These are phyloP conservation scores for Antheraea pernyi DNA, from an alignment of 1,140 invertebrate genomes.

Conservation along the genomic window DNA sequence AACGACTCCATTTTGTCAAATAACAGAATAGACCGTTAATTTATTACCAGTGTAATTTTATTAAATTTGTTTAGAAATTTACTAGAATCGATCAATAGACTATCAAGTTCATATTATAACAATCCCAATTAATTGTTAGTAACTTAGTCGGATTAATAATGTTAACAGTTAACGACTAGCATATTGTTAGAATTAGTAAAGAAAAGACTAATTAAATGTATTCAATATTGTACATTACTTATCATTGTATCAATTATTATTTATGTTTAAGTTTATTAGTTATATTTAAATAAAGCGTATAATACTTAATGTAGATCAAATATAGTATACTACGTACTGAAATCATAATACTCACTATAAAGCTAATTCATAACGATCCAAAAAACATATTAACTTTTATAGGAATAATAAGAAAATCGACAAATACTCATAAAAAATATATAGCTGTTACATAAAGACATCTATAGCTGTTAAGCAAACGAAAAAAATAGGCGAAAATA, in stretches of 20 bases:
- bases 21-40: no score
- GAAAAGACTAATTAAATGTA: slow-evolving; percentile 16
- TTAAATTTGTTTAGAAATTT: no score
- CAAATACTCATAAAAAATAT: background rate
- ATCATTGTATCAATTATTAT: background rate
- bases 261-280: no score
- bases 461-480: slow-evolving; percentile 32
- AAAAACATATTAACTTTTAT: background rate
- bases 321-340: background rate
- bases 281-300: no score
- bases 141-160: slow-evolving; percentile 4
- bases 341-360: background rate
- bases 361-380: background rate
- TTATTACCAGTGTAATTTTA: no score
- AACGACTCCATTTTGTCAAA: no score
- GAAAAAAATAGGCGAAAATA: slow-evolving; percentile 37
- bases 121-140: no score
- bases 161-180: slow-evolving; percentile 35
- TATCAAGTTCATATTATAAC: no score
- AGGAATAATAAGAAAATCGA: background rate
- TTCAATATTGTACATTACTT: background rate
- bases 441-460: slow-evolving; percentile 5
- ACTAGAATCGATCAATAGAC: no score
- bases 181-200: slow-evolving; percentile 42
- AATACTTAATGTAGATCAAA: slow-evolving; percentile 26